A percentile compares a stretch with the other conserved stretches of the same genome.
Evolutionary conservation across 1,140 invertebrate species (phyloP).

Genomic region (Listronotus bonariensis): DNA sequence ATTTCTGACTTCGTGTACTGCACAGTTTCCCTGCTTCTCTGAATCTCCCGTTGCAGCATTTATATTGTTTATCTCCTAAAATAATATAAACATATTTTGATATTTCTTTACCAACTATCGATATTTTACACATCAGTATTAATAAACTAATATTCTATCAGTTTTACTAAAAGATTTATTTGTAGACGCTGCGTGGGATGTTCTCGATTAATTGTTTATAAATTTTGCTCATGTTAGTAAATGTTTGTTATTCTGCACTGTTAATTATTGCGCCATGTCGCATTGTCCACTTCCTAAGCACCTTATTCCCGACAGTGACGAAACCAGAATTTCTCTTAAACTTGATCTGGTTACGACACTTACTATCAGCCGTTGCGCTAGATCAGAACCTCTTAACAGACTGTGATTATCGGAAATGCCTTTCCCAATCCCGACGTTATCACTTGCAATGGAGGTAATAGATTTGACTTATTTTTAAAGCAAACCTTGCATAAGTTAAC

Average conservation of each 20-base stretch:
- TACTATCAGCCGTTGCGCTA: slow-evolving; percentile 36
- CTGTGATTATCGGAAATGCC: slow-evolving; percentile 58
- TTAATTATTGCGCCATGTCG: slow-evolving; percentile 49
- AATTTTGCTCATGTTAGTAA: slow-evolving; percentile 53
- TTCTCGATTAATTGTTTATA: slow-evolving; percentile 50
- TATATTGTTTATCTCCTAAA: not conserved
- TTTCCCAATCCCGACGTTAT: slow-evolving; percentile 50
- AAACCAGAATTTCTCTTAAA: slow-evolving; percentile 1
- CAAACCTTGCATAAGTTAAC: not conserved
- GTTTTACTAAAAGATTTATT: not conserved
- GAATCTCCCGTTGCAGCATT: slow-evolving; percentile 2
- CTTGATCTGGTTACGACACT: not conserved
- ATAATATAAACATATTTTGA: slow-evolving; percentile 11
- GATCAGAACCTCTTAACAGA: slow-evolving; percentile 53
- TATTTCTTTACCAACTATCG: slow-evolving; percentile 14
- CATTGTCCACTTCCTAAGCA: slow-evolving; percentile 47
- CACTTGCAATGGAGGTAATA: slow-evolving; percentile 37
- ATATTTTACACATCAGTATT: slow-evolving; percentile 10
- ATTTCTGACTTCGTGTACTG: slow-evolving; percentile 11
- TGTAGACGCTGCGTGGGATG: slow-evolving; percentile 41
- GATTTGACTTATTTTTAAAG: not conserved
- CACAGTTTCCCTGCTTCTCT: slow-evolving; percentile 5
- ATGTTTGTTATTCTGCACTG: slow-evolving; percentile 52
- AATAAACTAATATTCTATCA: not conserved
- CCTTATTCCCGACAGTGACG: slow-evolving; percentile 3